These are phyloP conservation scores for Morelia viridis DNA, from an alignment of 2,797 vertebrate species.

Conservation along the genomic window DNA sequence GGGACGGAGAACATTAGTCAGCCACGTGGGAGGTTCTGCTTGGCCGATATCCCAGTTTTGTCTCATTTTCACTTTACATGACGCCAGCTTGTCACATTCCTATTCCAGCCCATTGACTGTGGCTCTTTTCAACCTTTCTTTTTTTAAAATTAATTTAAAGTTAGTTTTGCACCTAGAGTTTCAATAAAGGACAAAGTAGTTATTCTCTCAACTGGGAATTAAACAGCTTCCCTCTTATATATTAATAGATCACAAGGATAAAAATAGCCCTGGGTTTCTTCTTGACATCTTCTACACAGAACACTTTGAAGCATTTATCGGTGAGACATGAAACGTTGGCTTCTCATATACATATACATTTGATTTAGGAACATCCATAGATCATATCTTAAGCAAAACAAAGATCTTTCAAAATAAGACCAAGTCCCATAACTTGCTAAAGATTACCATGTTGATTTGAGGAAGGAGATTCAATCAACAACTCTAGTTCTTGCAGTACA, in stretches of 20 bases:
- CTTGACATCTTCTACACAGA: not conserved
- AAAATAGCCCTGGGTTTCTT: not conserved
- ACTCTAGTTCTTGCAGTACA: not conserved
- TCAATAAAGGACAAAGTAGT: not conserved
- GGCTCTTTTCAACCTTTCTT: not conserved
- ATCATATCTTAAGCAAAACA: not conserved
- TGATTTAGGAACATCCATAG: not conserved
- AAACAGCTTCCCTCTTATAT: not conserved
- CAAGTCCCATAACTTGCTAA: not conserved
- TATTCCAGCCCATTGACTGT: not conserved
- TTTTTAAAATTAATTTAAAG: not conserved
- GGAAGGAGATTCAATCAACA: not conserved
- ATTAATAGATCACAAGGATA: not conserved
- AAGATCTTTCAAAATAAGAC: not conserved
- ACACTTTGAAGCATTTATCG: not conserved
- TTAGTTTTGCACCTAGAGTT: not conserved
- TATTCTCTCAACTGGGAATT: slow-evolving; percentile 2
- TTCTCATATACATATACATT: not conserved
- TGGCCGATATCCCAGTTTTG: slow-evolving; percentile 17
- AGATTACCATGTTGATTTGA: not conserved
- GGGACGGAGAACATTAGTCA: slow-evolving; percentile 21
- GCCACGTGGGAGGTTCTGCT: not conserved
- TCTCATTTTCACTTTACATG: slow-evolving; percentile 24
- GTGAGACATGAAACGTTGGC: not conserved
- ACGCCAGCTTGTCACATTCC: not conserved